Evolutionary conservation across 2,797 vertebrate species (phyloP).

Genomic region (Sebastes alutus): DNA sequence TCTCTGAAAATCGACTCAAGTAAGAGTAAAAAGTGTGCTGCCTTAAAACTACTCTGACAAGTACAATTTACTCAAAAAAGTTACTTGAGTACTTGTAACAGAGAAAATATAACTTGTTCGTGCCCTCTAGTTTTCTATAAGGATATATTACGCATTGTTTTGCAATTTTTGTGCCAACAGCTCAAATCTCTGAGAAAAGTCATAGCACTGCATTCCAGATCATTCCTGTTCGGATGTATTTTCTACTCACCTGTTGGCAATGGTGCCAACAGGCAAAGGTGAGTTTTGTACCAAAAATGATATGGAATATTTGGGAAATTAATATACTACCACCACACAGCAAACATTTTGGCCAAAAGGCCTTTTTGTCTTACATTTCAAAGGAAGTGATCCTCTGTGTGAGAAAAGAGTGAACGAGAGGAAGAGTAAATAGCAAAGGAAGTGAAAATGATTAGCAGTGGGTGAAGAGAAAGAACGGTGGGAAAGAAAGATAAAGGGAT

Average conservation of each 20-base stretch:
- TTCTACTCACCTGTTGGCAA: no score
- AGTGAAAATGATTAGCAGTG: not conserved
- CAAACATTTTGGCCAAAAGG: not conserved
- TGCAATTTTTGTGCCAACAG: no score
- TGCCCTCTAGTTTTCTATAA: no score
- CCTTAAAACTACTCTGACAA: no score
- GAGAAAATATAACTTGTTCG: no score
- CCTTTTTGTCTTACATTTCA: not conserved
- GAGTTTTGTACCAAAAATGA: not conserved
- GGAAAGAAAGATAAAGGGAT: not conserved
- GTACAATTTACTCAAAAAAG: no score
- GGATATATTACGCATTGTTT: no score
- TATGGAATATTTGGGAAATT: not conserved
- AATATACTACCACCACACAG: not conserved
- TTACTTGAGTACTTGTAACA: no score
- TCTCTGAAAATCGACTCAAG: no score
- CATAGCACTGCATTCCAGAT: not conserved
- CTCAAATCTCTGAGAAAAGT: not conserved
- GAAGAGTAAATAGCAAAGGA: not conserved
- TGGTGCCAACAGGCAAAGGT: not conserved
- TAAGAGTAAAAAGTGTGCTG: no score
- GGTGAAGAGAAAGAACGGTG: not conserved
- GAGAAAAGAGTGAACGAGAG: not conserved
- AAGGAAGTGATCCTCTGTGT: not conserved
- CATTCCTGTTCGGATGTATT: no score